Evolutionary conservation across 2,888 invertebrate genomes (phyloP).

Genomic region (Meteorus colon): DNA sequence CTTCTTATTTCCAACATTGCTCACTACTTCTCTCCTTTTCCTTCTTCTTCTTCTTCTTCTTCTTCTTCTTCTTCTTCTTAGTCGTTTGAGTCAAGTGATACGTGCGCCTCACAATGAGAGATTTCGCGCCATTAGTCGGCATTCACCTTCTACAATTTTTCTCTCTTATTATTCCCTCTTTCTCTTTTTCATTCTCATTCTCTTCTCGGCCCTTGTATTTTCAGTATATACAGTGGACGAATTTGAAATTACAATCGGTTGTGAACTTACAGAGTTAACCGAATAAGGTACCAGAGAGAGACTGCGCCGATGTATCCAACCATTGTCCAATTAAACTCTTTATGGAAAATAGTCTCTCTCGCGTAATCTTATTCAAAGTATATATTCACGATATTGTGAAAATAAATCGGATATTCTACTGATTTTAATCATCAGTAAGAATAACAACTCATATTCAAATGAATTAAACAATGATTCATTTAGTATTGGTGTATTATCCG

Average conservation of each 20-base stretch:
- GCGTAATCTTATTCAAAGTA: constrained; percentile 4
- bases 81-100: constrained; percentile 36
- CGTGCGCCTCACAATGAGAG: constrained; percentile 35
- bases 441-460: neutral
- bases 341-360: constrained; percentile 31
- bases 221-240: constrained; percentile 19
- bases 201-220: neutral
- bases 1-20: constrained; percentile 25
- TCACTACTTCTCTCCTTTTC: constrained; percentile 28
- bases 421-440: constrained; percentile 1
- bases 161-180: neutral
- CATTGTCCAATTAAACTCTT: constrained; percentile 58
- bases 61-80: constrained; percentile 44
- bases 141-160: constrained; percentile 37
- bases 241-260: constrained; percentile 62
- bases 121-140: constrained; percentile 53
- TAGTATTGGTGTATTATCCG: neutral
- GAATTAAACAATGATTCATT: neutral
- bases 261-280: constrained; percentile 34
- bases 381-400: neutral
- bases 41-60: constrained; percentile 44
- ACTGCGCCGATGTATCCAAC: constrained; percentile 38
- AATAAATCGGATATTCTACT: constrained; percentile 13
- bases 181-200: constrained; percentile 12
- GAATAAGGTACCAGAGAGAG: constrained; percentile 36